These are phyloP conservation scores for Drosophila navojoa DNA, from an alignment of 1,140 invertebrate genomes.

Conservation along the genomic window DNA sequence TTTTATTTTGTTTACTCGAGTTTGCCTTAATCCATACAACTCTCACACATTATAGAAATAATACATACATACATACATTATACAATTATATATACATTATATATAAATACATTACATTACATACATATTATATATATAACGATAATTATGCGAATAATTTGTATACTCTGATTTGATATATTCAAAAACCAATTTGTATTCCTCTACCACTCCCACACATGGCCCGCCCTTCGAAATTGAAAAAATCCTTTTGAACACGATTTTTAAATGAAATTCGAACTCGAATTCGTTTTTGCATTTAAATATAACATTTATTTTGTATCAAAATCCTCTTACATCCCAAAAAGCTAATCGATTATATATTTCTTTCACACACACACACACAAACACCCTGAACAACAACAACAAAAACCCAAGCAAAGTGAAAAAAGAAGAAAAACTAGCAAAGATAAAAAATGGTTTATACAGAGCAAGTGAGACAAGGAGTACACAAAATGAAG, in stretches of 20 bases:
- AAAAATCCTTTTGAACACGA: constrained; percentile 9
- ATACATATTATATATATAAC: constrained; percentile 29
- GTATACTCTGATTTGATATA: background rate
- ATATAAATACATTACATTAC: constrained; percentile 23
- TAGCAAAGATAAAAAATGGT: constrained; percentile 3
- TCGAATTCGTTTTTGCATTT: constrained; percentile 30
- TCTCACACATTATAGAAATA: constrained; percentile 13
- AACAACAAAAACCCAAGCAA: constrained; percentile 11
- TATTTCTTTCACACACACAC: background rate
- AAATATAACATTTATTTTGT: constrained; percentile 40
- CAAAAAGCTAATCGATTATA: constrained; percentile 2
- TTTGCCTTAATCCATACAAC: too few species aligned
- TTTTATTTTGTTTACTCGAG: too few species aligned
- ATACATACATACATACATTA: constrained; percentile 6
- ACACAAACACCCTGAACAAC: constrained; percentile 25
- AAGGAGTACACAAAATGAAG: background rate
- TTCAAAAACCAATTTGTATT: constrained; percentile 14
- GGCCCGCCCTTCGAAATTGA: constrained; percentile 1
- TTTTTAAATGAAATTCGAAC: constrained; percentile 22
- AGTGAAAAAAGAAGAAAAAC: background rate
- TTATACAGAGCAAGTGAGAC: constrained; percentile 1
- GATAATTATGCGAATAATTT: constrained; percentile 43
- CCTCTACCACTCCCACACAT: background rate
- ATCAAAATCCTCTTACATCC: constrained; percentile 39
- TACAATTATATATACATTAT: constrained; percentile 32